A percentile compares a stretch with the other conserved stretches of the same genome.
phyloP scores from a whole-genome alignment of 2,113 vertebrate species.

The Cygnus buccinator region DNA sequence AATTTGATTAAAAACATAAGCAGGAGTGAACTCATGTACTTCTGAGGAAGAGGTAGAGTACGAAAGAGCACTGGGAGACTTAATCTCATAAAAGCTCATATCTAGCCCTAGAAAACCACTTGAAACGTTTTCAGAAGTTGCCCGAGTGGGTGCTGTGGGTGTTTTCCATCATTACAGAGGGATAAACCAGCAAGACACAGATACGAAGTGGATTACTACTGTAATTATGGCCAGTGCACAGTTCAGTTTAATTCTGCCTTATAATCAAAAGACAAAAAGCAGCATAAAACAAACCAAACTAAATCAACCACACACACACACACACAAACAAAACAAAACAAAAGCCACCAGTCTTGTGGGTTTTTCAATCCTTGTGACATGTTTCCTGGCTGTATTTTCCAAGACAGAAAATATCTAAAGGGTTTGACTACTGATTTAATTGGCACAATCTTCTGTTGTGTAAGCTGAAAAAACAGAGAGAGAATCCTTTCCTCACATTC shows the following conservation, averaged over 20 bases:
- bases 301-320: too few species aligned
- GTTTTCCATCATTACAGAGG: neutral
- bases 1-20: neutral
- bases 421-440: neutral
- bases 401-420: neutral
- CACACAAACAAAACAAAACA: neutral
- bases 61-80: neutral
- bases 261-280: neutral
- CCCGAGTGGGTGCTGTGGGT: neutral
- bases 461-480: neutral
- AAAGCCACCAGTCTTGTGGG: neutral
- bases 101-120: neutral
- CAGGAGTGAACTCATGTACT: neutral
- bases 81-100: neutral
- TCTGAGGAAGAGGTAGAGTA: neutral
- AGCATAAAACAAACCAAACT: neutral
- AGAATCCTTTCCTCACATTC: neutral
- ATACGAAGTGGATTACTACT: neutral
- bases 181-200: constrained; percentile 18
- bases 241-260: neutral
- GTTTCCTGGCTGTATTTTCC: neutral
- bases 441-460: neutral
- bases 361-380: neutral
- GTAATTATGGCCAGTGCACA: neutral
- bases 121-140: neutral